Conservation (phyloP, 2,888 invertebrate species). For the Mythimna lalbum region DNA sequence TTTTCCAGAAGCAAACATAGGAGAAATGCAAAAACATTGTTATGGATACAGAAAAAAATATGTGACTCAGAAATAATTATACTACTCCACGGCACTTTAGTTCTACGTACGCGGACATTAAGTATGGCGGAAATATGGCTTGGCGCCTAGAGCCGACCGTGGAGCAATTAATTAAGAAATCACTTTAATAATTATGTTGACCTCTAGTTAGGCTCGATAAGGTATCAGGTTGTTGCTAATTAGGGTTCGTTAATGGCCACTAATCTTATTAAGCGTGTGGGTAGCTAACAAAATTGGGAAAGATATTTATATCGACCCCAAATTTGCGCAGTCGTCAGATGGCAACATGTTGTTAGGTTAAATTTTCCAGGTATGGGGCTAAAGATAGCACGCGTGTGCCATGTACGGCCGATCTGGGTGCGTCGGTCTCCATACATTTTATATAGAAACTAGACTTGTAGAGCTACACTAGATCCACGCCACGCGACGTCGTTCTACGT, state of each 20-base stretch:
- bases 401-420: too few species aligned
- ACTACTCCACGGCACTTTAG: slow-evolving; percentile 19
- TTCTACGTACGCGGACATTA: slow-evolving; percentile 30
- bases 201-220: slow-evolving; percentile 22
- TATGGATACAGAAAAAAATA: slow-evolving; percentile 15
- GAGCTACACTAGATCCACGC: too few species aligned
- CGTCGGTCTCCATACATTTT: too few species aligned
- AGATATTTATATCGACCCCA: slow-evolving; percentile 8
- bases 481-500: too few species aligned
- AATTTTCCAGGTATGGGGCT: neutral
- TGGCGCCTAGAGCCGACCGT: slow-evolving; percentile 34
- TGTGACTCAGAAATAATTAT: slow-evolving; percentile 24
- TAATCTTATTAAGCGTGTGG: slow-evolving; percentile 22
- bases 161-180: slow-evolving; percentile 38
- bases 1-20: neutral
- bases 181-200: slow-evolving; percentile 39
- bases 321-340: neutral
- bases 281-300: slow-evolving; percentile 4
- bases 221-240: slow-evolving; percentile 31
- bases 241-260: slow-evolving; percentile 16
- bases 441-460: too few species aligned
- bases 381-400: too few species aligned
- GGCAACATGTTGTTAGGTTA: neutral
- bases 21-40: neutral
- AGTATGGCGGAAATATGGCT: slow-evolving; percentile 19